Evolutionary conservation across 2,113 vertebrate genomes (phyloP).

Genomic region (Caracal caracal): DNA sequence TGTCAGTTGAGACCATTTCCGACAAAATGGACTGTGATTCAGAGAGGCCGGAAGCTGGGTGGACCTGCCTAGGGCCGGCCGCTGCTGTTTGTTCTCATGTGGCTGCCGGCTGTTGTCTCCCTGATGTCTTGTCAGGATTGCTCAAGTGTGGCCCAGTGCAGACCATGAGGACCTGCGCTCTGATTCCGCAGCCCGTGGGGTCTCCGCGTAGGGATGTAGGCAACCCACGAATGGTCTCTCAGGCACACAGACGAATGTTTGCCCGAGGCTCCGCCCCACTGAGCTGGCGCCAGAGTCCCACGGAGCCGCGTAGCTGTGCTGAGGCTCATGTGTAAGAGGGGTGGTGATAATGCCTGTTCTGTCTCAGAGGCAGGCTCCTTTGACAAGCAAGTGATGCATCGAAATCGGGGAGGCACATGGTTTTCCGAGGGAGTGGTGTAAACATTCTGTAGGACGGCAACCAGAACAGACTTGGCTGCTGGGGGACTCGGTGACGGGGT

Average conservation of each 20-base stretch:
- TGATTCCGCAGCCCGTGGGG: not conserved
- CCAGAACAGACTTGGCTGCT: not conserved
- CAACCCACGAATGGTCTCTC: not conserved
- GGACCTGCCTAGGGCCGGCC: not conserved
- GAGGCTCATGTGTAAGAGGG: not conserved
- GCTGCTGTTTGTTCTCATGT: not conserved
- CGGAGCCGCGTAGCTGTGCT: not conserved
- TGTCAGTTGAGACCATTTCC: not conserved
- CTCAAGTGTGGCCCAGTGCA: not conserved
- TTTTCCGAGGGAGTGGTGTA: not conserved
- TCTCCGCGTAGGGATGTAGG: not conserved
- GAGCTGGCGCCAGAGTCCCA: not conserved
- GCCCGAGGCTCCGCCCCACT: not conserved
- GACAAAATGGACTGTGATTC: slow-evolving; percentile 13
- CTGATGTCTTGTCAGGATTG: not conserved
- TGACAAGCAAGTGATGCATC: not conserved
- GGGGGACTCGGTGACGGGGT: not conserved
- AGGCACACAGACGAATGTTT: not conserved
- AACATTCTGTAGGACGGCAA: not conserved
- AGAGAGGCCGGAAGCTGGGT: not conserved
- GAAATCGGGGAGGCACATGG: not conserved
- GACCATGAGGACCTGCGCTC: not conserved
- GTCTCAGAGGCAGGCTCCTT: not conserved
- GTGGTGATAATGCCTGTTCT: not conserved
- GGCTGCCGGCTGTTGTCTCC: not conserved